Evolutionary conservation across 2,797 vertebrate species (phyloP), one percentile per base, ranked within the genome.

Genomic region (Acanthornis magna): DNA sequence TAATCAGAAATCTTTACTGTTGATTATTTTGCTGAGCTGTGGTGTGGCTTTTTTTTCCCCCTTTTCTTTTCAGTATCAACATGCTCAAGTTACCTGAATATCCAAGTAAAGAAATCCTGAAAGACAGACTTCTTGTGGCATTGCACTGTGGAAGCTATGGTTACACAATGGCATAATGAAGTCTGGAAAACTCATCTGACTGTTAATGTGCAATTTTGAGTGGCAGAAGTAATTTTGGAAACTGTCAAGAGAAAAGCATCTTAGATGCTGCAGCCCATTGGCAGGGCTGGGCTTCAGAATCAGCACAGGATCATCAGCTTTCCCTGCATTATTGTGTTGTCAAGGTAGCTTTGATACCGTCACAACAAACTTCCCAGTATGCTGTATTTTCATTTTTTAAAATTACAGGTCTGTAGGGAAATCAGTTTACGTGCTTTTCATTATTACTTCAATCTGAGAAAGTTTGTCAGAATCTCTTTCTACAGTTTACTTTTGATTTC

Each of bases 51-150:
- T 57, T 36, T n/a, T 40, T 43, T 29, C 16, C 54, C 48, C 91
- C 66, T 97, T 97, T 38, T 38, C 38, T 38, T 38, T 96, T 61
- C 97, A 99, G 99, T 95, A 99, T 99, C 98, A 99, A 99, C 98
- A 99, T 99, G 99, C 98, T 99, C 96, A 99, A 99, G 97, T 98
- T 99, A 96, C 99, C 99, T 85, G 99, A 99, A 97, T 99, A 99
- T 79, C 99, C 99, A 42, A 99, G 98, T 97, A 98, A 98, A 97
- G 99, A 99, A 95, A 98, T 99, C 95, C 98, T 99, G 63, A 98
- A 98, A 95, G 99, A 99, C 98, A 98, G 99, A 55, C 98, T 99
- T 96, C 98, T 99, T 74, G 99, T 99, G 50, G 99, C 99, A 6
- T 97, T 99, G 88, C 99, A 99, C 94, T 99, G 99, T 97, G 99